These are phyloP conservation scores for Ammodytes dubius DNA, from an alignment of 2,113 vertebrate genomes.

Conservation along the genomic window DNA sequence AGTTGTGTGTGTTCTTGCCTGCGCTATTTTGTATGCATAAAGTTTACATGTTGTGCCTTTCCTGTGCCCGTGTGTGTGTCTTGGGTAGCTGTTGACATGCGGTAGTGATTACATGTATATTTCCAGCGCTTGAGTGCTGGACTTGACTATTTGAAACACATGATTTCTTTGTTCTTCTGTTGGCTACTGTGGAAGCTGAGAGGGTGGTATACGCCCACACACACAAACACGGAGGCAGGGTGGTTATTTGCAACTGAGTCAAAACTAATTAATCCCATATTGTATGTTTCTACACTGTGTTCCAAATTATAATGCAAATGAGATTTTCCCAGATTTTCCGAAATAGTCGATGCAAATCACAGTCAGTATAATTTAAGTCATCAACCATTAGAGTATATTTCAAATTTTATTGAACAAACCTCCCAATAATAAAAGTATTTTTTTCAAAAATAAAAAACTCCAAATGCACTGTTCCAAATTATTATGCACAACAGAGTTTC, in stretches of 20 bases:
- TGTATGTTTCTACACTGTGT: constrained; percentile 68
- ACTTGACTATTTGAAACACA: constrained; percentile 76
- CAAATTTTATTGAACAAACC: too few species aligned
- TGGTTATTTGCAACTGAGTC: constrained; percentile 74
- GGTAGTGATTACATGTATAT: constrained; percentile 76
- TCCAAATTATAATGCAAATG: too few species aligned
- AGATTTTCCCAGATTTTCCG: too few species aligned
- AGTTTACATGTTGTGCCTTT: constrained; percentile 38
- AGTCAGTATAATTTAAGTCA: too few species aligned
- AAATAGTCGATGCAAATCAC: too few species aligned
- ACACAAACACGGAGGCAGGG: constrained; percentile 62
- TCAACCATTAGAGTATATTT: too few species aligned
- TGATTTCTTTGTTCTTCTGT: constrained; percentile 74
- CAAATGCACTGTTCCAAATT: too few species aligned
- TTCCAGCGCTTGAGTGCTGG: constrained; percentile 63
- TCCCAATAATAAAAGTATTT: too few species aligned
- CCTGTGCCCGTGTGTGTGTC: constrained; percentile 25
- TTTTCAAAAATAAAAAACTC: too few species aligned
- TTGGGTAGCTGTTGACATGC: constrained; percentile 68
- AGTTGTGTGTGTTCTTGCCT: constrained; percentile 38
- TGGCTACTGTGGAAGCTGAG: constrained; percentile 81
- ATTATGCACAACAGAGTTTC: too few species aligned
- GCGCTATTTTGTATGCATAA: not conserved
- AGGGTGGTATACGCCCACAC: constrained; percentile 72
- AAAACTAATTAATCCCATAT: constrained; percentile 79